These are phyloP conservation scores for Mamestra brassicae DNA, from an alignment of 2,888 invertebrate genomes.

Conservation along the genomic window DNA sequence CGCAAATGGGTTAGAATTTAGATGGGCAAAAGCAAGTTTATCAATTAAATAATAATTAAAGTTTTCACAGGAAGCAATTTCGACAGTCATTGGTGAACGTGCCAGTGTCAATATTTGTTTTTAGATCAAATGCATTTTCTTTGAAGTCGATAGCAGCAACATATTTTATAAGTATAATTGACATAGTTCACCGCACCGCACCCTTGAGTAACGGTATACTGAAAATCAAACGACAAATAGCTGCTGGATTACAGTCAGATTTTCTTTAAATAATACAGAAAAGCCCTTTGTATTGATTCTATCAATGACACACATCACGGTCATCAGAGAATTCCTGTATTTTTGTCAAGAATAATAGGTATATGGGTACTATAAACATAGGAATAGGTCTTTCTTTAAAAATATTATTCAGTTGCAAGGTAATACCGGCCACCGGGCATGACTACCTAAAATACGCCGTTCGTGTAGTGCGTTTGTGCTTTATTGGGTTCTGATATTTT, in stretches of 20 bases:
- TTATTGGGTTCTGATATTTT: not conserved
- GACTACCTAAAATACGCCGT: not conserved
- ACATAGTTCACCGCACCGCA: no score
- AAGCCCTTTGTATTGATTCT: not conserved
- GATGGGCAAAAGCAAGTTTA: no score
- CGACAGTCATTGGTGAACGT: no score
- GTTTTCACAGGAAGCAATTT: not conserved
- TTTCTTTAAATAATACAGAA: constrained; percentile 2
- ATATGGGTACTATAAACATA: not conserved
- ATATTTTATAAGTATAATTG: no score
- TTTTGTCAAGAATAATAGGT: not conserved
- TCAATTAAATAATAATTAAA: no score
- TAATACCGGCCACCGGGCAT: not conserved
- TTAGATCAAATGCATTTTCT: constrained; percentile 3
- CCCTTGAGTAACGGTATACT: no score
- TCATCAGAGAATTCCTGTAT: not conserved
- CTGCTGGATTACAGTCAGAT: no score
- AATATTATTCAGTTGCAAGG: not conserved
- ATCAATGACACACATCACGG: not conserved
- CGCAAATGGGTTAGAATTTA: no score
- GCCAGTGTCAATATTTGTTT: not conserved
- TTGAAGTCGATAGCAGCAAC: not conserved
- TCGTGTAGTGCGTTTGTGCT: not conserved
- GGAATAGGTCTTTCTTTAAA: not conserved
- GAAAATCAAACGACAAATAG: no score